A percentile compares a stretch with the other conserved stretches of the same genome.
Conservation (phyloP, 2,888 invertebrate species). For the Aphidius colemani region DNA sequence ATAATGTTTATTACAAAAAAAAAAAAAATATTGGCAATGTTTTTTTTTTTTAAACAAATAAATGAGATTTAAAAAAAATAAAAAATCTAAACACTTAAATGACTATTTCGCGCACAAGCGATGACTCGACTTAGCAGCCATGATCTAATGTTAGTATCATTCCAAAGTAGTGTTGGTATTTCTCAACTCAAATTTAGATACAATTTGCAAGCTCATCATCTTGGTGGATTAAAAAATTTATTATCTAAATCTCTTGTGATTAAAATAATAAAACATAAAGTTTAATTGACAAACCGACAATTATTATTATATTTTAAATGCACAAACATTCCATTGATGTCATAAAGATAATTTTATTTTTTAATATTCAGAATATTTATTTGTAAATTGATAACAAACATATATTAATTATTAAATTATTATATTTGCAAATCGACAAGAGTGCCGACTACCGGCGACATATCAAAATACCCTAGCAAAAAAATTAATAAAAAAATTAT, state of each 20-base stretch:
- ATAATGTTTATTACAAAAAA: too few species aligned
- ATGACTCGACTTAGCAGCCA: slow-evolving; percentile 24
- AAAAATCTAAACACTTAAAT: slow-evolving; percentile 14
- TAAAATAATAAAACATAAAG: too few species aligned
- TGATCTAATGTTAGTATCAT: slow-evolving; percentile 30
- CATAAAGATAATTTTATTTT: too few species aligned
- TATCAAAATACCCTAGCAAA: not conserved
- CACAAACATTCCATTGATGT: too few species aligned
- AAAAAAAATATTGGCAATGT: too few species aligned
- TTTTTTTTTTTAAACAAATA: not conserved
- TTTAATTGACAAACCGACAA: too few species aligned
- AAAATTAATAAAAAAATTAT: not conserved
- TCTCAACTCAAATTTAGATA: slow-evolving; percentile 23
- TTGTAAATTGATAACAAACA: too few species aligned
- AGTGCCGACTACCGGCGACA: not conserved
- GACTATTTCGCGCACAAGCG: slow-evolving; percentile 15
- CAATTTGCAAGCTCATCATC: slow-evolving; percentile 16
- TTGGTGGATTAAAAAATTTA: too few species aligned
- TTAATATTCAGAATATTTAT: too few species aligned
- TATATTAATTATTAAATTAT: slow-evolving; percentile 1
- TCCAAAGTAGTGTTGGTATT: slow-evolving; percentile 21
- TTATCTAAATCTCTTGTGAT: too few species aligned
- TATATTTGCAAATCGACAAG: not conserved
- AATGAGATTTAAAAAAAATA: slow-evolving; percentile 10
- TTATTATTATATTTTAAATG: too few species aligned